Evolutionary conservation across 2,888 invertebrate genomes (phyloP).

Genomic region (Andrena chrysosceles): DNA sequence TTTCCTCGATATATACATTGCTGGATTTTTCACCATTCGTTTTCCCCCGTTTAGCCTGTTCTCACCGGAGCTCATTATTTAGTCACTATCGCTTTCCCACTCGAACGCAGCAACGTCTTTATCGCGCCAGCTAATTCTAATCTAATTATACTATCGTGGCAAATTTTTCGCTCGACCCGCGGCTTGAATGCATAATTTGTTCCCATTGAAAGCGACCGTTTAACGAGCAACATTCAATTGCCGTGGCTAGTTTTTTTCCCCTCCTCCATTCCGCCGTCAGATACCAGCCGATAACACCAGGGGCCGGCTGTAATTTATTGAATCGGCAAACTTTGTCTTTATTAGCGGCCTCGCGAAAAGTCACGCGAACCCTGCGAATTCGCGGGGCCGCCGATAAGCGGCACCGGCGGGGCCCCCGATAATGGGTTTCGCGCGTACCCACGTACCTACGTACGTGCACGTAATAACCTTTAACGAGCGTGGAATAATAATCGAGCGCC

Average conservation of each 20-base stretch:
- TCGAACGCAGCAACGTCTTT: conserved; percentile 32
- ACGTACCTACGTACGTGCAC: conserved; percentile 28
- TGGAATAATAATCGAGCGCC: conserved; percentile 65
- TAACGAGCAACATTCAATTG: conserved; percentile 59
- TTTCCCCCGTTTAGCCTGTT: not conserved
- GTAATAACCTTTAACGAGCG: conserved; percentile 70
- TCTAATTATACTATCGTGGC: conserved; percentile 56
- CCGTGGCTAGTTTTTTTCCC: not conserved
- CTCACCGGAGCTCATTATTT: not conserved
- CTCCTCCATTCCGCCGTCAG: conserved; percentile 12
- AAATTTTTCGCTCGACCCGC: conserved; percentile 39
- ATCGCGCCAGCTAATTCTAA: conserved; percentile 43
- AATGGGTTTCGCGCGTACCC: conserved; percentile 34
- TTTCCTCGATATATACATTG: not conserved
- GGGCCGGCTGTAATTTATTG: conserved; percentile 50
- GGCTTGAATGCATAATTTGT: conserved; percentile 57
- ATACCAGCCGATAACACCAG: conserved; percentile 38
- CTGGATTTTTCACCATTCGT: not conserved
- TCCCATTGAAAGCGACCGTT: conserved; percentile 31
- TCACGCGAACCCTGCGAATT: conserved; percentile 54
- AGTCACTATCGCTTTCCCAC: not conserved
- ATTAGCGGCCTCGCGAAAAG: conserved; percentile 48
- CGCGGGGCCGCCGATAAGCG: conserved; percentile 40
- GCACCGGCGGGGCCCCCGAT: conserved; percentile 11
- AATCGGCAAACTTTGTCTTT: conserved; percentile 51